A percentile compares a stretch with the other conserved stretches of the same genome.
Evolutionary conservation across 1,140 invertebrate species (phyloP).

Genomic region (Musca vetustissima): DNA sequence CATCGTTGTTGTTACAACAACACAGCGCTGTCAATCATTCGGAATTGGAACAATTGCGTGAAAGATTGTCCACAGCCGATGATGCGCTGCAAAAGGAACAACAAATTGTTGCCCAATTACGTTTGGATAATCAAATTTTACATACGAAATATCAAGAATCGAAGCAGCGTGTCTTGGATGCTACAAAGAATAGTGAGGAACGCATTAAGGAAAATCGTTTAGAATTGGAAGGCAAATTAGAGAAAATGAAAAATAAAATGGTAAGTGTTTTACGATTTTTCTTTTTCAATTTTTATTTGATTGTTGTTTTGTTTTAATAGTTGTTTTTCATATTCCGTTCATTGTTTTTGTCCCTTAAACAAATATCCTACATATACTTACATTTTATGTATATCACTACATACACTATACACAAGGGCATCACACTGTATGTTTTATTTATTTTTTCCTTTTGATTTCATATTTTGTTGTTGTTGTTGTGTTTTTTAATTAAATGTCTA

Average conservation of each 20-base stretch:
- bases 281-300: too few relatives aligned
- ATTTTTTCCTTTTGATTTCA: too few relatives aligned
- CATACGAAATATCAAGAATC: slow-evolving; percentile 44
- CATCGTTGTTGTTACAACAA: not conserved
- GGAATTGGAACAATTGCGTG: slow-evolving; percentile 24
- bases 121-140: slow-evolving; percentile 43
- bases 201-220: slow-evolving; percentile 60
- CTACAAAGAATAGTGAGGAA: slow-evolving; percentile 36
- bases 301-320: slow-evolving; percentile 7
- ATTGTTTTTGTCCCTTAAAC: not conserved
- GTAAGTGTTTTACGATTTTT: too few relatives aligned
- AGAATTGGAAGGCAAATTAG: slow-evolving; percentile 68
- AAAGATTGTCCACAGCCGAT: slow-evolving; percentile 13
- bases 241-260: slow-evolving; percentile 70
- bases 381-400: not conserved
- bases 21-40: not conserved
- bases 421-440: slow-evolving; percentile 20
- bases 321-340: not conserved
- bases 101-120: slow-evolving; percentile 28
- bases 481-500: not conserved
- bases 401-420: slow-evolving; percentile 13
- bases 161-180: slow-evolving; percentile 34
- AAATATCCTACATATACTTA: not conserved
- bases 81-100: slow-evolving; percentile 10
- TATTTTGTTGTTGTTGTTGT: not conserved